Evolutionary conservation across 2,888 invertebrate genomes (phyloP), one percentile per base, ranked within the genome.

Genomic region (Apamea epomidion): DNA sequence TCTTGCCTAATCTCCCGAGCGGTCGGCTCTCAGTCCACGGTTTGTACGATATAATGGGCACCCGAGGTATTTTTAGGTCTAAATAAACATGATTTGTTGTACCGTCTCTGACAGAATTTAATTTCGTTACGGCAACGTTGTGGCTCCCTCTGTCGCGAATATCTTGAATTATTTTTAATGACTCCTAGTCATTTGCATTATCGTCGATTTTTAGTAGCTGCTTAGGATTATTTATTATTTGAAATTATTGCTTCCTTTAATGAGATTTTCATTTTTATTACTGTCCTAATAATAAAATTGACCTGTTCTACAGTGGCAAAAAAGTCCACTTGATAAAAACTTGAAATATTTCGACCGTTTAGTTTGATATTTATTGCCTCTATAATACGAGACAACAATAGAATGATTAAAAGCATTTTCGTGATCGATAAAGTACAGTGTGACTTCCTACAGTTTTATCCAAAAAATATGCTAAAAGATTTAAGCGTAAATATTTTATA

Each of bases 51-150:
- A 92, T 96, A 97, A 97, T 96, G 96, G 97, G 95, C 95, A 95
- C 96, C 96, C 94, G 96, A 96, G 96, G 96, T 97, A 96, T 97
- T 97, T 96, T 97, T 96, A 96, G 96, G 95, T 96, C 95, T 96
- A 97, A 97, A 97, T 97, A 97, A 97, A 97, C 96, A 97, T 97
- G 97, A 97, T 97, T 97, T 97, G 97, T 97, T 96, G 95, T 96
- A 93, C 94, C 95, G 93, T 93, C 93, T 93, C 94, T 95, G 96
- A 96, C 96, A 96, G 95, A 96, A 96, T 97, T 97, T 97, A 96
- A 97, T 97, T 97, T 96, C 93, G 95, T 93, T 92, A 91, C 93
- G 92, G 92, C 87, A 91, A 86, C 88, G 91, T 87, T 93, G 93
- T 92, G 93, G 93, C 91, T 90, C 91, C 92, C 91, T 90, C 92